These are phyloP conservation scores for Colostygia pectinataria DNA, from an alignment of 2,888 invertebrate species.

Conservation along the genomic window DNA sequence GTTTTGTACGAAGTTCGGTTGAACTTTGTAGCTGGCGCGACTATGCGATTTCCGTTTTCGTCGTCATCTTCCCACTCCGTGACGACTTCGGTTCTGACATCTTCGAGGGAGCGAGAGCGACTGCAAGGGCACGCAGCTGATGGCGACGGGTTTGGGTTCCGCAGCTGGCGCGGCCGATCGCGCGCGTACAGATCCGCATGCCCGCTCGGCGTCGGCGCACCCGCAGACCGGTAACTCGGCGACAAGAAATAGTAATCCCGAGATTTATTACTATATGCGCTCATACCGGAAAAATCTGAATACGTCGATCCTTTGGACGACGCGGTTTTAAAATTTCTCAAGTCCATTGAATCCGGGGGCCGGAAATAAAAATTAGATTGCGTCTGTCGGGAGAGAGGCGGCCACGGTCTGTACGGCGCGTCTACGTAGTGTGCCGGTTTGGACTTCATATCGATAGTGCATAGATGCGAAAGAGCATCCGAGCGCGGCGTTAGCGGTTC, in stretches of 20 bases:
- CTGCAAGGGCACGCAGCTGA: conserved; percentile 83
- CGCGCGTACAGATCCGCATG: conserved; percentile 64
- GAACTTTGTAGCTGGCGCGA: conserved; percentile 76
- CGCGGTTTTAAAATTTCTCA: conserved; percentile 74
- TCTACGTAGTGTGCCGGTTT: conserved; percentile 81
- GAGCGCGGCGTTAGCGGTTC: conserved; percentile 67
- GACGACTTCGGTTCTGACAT: conserved; percentile 86
- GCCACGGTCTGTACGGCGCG: conserved; percentile 85
- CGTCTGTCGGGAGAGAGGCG: conserved; percentile 83
- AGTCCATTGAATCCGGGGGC: conserved; percentile 76
- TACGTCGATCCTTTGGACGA: conserved; percentile 75
- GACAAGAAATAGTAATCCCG: conserved; percentile 85
- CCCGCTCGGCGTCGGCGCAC: conserved; percentile 77
- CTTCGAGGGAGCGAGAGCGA: conserved; percentile 88
- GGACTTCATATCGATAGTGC: conserved; percentile 82
- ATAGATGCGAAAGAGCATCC: conserved; percentile 76
- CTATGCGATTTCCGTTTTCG: conserved; percentile 84
- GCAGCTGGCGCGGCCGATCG: conserved; percentile 73
- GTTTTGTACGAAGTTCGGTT: conserved; percentile 68
- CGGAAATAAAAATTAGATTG: conserved; percentile 79
- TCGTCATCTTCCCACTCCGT: conserved; percentile 86
- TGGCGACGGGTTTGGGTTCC: conserved; percentile 43
- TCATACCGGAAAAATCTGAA: conserved; percentile 78
- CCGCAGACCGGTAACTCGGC: conserved; percentile 87
- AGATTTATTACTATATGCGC: conserved; percentile 76